Evolutionary conservation across 53 echinoderm and acorn worm genomes (phyloP), one percentile per base, ranked within the genome.

Genomic region (Echinometra lucunter): DNA sequence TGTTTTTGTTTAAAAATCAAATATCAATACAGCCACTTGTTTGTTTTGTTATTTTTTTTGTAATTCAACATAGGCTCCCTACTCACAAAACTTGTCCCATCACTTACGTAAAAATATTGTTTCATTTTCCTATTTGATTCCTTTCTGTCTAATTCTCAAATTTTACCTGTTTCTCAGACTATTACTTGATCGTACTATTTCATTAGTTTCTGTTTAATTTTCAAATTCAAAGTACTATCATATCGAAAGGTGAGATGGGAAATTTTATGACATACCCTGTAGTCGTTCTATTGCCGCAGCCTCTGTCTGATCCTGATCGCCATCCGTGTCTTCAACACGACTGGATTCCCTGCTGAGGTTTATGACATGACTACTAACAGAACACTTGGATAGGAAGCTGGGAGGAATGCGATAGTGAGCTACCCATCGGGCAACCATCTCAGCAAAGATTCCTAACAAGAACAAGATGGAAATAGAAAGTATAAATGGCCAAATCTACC

Each of bases 351-450:
- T 89, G 75, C 89, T 89, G 3, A 89, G 89, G 75, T 37, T 74
- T 11, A 89, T 12, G 47, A 37, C 66, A 67, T 96, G 98, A 89
- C 87, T 92, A 63, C 96, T 96, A 37, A 94, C 96, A 63, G 96
- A 96, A 74, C 92, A 95, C 91, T 94, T 93, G 47, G 97, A 96
- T 56, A 98, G 69, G 94, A 98, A 96, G 89, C 95, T 88, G 21
- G 99, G 97, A 19, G 97, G 95, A 27, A 98, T 94, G 82, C 90
- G 88, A 66, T 97, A 94, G 90, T 96, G 97, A 90, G 96, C 97
- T 57, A 96, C 97, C 99, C 97, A 98, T 63, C 96, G 96, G 16
- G 97, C 99, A 85, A 98, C 93, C 66, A 95, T 91, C 97, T 98
- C 99, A 30, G 99, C 95, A 88, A 98, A 95, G 55, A 98, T 90